A percentile compares a stretch with the other conserved stretches of the same genome.
These are phyloP conservation scores for Erynnis tages DNA, from an alignment of 2,888 invertebrate genomes.

Conservation along the genomic window DNA sequence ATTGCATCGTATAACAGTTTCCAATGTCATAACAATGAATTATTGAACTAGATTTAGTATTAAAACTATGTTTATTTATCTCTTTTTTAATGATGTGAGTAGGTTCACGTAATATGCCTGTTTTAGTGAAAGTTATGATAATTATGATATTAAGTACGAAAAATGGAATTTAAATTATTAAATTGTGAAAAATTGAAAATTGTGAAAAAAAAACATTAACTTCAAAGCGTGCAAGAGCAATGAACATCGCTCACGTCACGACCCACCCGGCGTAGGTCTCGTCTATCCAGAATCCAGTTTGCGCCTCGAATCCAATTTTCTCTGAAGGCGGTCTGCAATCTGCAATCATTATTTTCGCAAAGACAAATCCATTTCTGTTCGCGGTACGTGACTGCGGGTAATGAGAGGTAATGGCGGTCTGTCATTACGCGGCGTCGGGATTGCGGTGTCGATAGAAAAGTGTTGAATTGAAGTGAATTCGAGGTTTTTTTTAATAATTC, in stretches of 20 bases:
- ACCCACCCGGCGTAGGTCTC: neutral
- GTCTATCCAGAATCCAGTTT: constrained; percentile 60
- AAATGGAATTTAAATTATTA: too few species aligned
- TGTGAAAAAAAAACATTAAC: too few species aligned
- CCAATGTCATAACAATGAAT: too few species aligned
- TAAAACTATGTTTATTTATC: too few species aligned
- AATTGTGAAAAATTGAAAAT: too few species aligned
- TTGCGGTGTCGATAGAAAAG: constrained; percentile 40
- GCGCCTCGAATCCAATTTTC: constrained; percentile 75
- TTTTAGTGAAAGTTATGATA: too few species aligned
- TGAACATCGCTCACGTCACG: neutral
- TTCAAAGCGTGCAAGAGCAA: too few species aligned
- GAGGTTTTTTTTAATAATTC: constrained; percentile 1
- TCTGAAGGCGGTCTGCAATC: constrained; percentile 76
- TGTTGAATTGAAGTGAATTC: constrained; percentile 16
- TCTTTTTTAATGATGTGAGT: too few species aligned
- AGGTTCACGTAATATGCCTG: too few species aligned
- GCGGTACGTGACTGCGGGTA: constrained; percentile 77
- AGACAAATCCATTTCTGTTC: constrained; percentile 79
- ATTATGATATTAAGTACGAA: too few species aligned
- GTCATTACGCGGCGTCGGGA: constrained; percentile 63
- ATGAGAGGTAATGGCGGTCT: constrained; percentile 76
- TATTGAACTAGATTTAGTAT: too few species aligned
- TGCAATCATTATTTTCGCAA: constrained; percentile 78
- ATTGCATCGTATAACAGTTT: too few species aligned